Evolutionary conservation across 1,140 invertebrate species (phyloP), one percentile per base, ranked within the genome.

Genomic region (Drosophila willistoni): DNA sequence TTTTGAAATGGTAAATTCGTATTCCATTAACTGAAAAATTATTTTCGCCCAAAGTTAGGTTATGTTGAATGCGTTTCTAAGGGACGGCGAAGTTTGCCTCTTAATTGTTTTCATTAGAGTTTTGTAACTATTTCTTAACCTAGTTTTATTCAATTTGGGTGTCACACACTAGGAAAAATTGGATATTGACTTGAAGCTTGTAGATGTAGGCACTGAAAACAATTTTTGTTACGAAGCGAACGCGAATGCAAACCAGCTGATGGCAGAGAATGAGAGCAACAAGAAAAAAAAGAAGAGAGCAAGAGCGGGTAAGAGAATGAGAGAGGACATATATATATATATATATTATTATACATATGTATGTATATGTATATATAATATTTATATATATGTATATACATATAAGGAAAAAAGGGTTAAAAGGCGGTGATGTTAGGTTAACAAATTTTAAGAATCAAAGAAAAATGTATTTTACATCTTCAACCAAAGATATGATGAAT

Each of bases 241-340:
- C 70, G 73, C 66, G 60, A 76, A 66, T 64, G 70, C 73, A 73
- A 77, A 80, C 80, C 83, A 87, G 84, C 84, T 89, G 80, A 84
- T 71, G 62, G 7, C n/a, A n/a, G 42, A 75, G 71, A 64, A 44
- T 68, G 65, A 77, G 69, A 68, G 64, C 36, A 34, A 67, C 64
- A 44, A 25, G 29, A 29, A 17, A 13, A 70, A 55, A 73, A 56
- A 55, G 68, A 64, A 65, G 51, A 69, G 75, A 78, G 55, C 6
- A 25, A 29, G 42, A 17, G n/a, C 17, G 19, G n/a, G 42, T 51
- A 6, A 33, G 25, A 65, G 41, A 64, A 42, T 25, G 6, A 13
- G 14, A 62, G 56, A 75, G 73, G 64, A 73, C 73, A 64, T 76
- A 66, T 51, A 60, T 44, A 22, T 51, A 41, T 55, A 68, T 59